Conservation (phyloP, 2,797 vertebrate species). For the Danio kyathit region DNA sequence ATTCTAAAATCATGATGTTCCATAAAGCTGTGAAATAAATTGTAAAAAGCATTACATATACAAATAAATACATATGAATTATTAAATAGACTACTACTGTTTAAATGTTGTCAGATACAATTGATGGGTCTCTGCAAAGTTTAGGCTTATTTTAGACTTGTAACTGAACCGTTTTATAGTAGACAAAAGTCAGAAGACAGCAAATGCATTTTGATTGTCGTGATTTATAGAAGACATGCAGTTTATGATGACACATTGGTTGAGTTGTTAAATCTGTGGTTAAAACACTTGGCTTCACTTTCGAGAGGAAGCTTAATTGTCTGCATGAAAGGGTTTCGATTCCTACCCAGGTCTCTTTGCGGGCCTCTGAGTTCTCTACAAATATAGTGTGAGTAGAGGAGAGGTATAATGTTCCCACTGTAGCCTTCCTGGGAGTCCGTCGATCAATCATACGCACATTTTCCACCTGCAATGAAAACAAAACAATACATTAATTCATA, state of each 20-base stretch:
- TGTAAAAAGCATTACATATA: not conserved
- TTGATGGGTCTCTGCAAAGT: not conserved
- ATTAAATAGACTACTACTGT: no score
- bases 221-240: slow-evolving; percentile 4
- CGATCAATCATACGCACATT: slow-evolving; percentile 90
- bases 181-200: not conserved
- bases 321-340: slow-evolving; percentile 36
- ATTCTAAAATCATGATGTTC: no score
- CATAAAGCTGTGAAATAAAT: no score
- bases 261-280: not conserved
- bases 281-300: slow-evolving; percentile 7
- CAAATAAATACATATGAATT: not conserved
- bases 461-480: slow-evolving; percentile 84
- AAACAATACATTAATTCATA: not conserved
- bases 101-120: no score
- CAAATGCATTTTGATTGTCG: not conserved
- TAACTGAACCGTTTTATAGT: not conserved
- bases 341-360: slow-evolving; percentile 94
- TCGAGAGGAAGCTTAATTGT: slow-evolving; percentile 10
- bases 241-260: not conserved
- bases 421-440: slow-evolving; percentile 83
- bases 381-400: slow-evolving; percentile 96
- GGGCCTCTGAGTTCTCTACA: slow-evolving; percentile 89
- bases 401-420: slow-evolving; percentile 89
- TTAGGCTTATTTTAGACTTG: not conserved